Evolutionary conservation across 2,113 vertebrate genomes (phyloP), one percentile per base, ranked within the genome.

Genomic region (Neotoma lepida): DNA sequence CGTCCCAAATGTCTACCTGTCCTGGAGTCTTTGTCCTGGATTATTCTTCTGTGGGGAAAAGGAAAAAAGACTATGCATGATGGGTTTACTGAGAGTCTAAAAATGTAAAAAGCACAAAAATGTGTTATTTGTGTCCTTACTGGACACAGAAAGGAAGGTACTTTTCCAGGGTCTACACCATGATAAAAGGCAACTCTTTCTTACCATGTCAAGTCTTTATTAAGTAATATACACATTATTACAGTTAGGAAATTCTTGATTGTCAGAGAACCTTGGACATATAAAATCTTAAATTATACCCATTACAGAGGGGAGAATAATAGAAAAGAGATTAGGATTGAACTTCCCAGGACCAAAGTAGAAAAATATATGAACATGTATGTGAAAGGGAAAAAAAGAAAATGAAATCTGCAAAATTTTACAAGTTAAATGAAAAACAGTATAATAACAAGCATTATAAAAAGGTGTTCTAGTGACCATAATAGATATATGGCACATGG

Each of bases 221-320:
- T 98, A 96, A 97, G 86, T 98, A 98, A 98, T 98, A 97, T 98
- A 97, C 97, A 96, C 95, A 91, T 71, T 97, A 98, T 97, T 98
- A 98, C 90, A 98, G 93, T 95, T 96, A 96, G 92, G 77, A 97
- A 90, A 96, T 96, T 90, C 90, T 97, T 78, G 74, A 78, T 66
- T 89, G 74, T 90, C 74, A 39, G 46, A 44, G 41, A 90, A 91
- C 68, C 88, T 91, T 95, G 74, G 61, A 88, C 93, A 97, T 95
- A 78, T 96, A 97, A 96, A 30, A 97, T 90, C 90, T 97, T 97
- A 96, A 51, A 89, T 88, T 90, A 96, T 85, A 88, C 13, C 39
- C 82, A 96, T 35, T 61, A 95, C 26, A 89, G 35, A 56, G 44
- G 24, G 66, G 78, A 95, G 44, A 49, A 64, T 86, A 49, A 84